A percentile compares a stretch with the other conserved stretches of the same genome.
Conservation (phyloP, 2,797 vertebrate genomes). For the Halcyon badia region DNA sequence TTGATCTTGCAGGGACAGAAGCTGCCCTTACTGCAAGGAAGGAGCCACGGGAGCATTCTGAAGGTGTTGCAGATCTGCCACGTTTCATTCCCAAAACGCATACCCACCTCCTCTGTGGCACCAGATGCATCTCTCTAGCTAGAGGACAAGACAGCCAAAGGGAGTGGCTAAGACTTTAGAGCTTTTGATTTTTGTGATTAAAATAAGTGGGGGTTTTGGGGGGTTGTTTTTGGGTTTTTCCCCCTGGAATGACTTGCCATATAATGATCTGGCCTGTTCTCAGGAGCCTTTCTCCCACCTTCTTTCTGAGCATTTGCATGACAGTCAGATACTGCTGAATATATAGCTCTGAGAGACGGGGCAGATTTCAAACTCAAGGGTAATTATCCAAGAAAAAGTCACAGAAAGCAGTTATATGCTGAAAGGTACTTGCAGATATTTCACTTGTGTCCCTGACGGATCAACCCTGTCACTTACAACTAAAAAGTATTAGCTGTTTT, state of each 20-base stretch:
- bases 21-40: not conserved
- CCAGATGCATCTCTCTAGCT: not conserved
- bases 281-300: not conserved
- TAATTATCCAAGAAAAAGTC: not conserved
- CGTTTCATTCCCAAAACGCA: not conserved
- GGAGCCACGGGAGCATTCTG: not conserved
- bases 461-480: not conserved
- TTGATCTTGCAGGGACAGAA: not conserved
- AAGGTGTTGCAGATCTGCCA: not conserved
- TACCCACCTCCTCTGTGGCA: not conserved
- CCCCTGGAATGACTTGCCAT: not conserved
- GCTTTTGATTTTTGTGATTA: not conserved
- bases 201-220: not conserved
- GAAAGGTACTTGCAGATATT: not conserved
- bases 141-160: not conserved
- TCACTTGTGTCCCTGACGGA: fast-evolving
- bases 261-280: not conserved
- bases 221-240: not conserved
- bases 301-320: not conserved
- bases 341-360: not conserved
- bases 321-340: not conserved
- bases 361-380: not conserved
- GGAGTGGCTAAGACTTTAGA: not conserved
- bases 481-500: not conserved
- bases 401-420: not conserved